These are phyloP conservation scores for Scaptomyza graminum DNA, from an alignment of 1,140 invertebrate species.

Conservation along the genomic window DNA sequence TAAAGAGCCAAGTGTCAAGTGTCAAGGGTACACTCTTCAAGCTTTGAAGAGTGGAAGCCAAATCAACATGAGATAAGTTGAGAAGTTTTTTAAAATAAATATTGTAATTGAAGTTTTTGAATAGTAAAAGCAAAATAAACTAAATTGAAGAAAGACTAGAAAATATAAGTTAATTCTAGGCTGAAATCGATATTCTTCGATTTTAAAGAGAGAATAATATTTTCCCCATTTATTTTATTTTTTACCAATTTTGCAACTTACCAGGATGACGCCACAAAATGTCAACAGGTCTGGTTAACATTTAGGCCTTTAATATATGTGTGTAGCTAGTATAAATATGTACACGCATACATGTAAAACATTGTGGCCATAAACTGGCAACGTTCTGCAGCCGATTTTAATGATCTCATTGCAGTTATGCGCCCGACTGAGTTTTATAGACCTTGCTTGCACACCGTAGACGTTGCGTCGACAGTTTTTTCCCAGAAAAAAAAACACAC, in stretches of 20 bases:
- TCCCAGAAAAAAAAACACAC: conserved; percentile 71
- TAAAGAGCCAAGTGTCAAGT: conserved; percentile 46
- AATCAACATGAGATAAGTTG: conserved; percentile 24
- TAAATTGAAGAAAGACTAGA: background rate
- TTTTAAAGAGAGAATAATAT: too few relatives aligned
- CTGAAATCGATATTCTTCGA: too few relatives aligned
- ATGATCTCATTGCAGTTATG: conserved; percentile 74
- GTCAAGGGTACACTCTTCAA: conserved; percentile 70
- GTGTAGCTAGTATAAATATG: background rate
- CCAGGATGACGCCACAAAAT: background rate
- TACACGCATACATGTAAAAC: conserved; percentile 26
- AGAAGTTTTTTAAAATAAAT: conserved; percentile 1
- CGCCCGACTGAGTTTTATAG: conserved; percentile 73
- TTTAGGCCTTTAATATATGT: conserved; percentile 12
- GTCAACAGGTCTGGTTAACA: conserved; percentile 4
- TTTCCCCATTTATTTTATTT: too few relatives aligned
- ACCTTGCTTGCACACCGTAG: conserved; percentile 60
- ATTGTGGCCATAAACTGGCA: conserved; percentile 63
- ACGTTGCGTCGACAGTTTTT: conserved; percentile 80
- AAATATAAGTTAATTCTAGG: too few relatives aligned
- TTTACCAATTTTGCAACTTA: background rate
- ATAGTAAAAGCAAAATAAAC: background rate
- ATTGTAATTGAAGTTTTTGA: conserved; percentile 8
- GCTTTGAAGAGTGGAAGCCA: conserved; percentile 9
- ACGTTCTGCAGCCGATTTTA: conserved; percentile 70